Conservation (phyloP, 1,140 invertebrate species). For the Drosophila persimilis region DNA sequence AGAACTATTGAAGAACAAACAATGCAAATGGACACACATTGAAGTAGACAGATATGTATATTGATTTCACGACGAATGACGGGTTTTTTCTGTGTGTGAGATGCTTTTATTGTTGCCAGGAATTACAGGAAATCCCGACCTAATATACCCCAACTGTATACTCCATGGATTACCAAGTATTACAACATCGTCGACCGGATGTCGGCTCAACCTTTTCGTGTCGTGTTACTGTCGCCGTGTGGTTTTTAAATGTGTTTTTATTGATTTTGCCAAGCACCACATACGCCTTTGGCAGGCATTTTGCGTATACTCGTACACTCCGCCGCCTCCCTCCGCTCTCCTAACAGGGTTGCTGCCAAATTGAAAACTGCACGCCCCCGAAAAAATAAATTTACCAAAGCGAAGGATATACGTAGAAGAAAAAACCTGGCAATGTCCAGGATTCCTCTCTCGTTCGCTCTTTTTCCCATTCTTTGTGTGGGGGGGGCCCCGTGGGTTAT, state of each 20-base stretch:
- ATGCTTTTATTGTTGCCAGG: too few relatives aligned
- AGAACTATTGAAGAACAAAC: too few relatives aligned
- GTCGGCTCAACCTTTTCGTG: constrained; percentile 36
- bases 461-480: constrained; percentile 11
- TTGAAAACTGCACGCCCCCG: constrained; percentile 77
- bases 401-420: constrained; percentile 17
- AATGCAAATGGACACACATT: too few relatives aligned
- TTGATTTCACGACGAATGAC: too few relatives aligned
- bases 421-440: constrained; percentile 63
- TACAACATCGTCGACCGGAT: constrained; percentile 10
- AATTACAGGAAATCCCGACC: too few relatives aligned
- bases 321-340: constrained; percentile 1
- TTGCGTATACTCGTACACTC: constrained; percentile 4
- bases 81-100: too few relatives aligned
- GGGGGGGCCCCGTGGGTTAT: constrained; percentile 50
- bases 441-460: constrained; percentile 1
- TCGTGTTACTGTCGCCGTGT: constrained; percentile 57
- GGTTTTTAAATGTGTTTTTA: constrained; percentile 68
- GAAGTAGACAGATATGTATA: too few relatives aligned
- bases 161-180: not conserved
- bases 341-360: constrained; percentile 52
- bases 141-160: constrained; percentile 17
- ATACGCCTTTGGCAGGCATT: constrained; percentile 60
- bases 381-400: constrained; percentile 67
- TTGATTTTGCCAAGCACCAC: constrained; percentile 66